A percentile compares a stretch with the other conserved stretches of the same genome.
These are phyloP conservation scores for Peromyscus eremicus DNA, from an alignment of 2,797 vertebrate genomes.

Conservation along the genomic window DNA sequence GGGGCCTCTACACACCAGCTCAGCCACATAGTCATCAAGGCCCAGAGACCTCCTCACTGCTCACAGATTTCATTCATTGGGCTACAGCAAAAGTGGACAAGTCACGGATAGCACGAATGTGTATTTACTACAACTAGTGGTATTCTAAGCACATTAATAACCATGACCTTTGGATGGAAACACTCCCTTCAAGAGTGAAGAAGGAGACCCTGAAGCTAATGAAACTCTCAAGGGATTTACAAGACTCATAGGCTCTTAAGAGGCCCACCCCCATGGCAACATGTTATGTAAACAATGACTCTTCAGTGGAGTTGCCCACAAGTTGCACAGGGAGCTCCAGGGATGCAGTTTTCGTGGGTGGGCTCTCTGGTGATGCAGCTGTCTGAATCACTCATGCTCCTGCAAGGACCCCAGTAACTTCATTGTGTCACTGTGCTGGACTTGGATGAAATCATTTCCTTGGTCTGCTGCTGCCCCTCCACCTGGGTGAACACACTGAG, in stretches of 20 bases:
- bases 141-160: not conserved
- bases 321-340: not conserved
- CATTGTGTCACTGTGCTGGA: not conserved
- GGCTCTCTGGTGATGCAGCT: not conserved
- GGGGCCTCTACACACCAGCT: not conserved
- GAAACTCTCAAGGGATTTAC: not conserved
- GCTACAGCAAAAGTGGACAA: not conserved
- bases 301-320: not conserved
- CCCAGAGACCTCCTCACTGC: not conserved
- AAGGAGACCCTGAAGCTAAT: not conserved
- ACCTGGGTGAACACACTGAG: not conserved
- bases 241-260: not conserved
- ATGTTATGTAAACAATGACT: not conserved
- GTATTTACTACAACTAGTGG: not conserved
- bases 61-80: not conserved
- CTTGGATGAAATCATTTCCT: not conserved
- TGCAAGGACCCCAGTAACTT: not conserved
- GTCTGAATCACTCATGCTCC: not conserved
- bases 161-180: not conserved
- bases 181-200: not conserved
- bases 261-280: too few relatives aligned
- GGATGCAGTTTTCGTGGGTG: too few relatives aligned
- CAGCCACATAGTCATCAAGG: not conserved
- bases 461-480: not conserved
- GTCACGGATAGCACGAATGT: not conserved